A percentile compares a stretch with the other conserved stretches of the same genome.
Conservation (phyloP, 2,113 vertebrate genomes). For the Trematomus loennbergii region DNA sequence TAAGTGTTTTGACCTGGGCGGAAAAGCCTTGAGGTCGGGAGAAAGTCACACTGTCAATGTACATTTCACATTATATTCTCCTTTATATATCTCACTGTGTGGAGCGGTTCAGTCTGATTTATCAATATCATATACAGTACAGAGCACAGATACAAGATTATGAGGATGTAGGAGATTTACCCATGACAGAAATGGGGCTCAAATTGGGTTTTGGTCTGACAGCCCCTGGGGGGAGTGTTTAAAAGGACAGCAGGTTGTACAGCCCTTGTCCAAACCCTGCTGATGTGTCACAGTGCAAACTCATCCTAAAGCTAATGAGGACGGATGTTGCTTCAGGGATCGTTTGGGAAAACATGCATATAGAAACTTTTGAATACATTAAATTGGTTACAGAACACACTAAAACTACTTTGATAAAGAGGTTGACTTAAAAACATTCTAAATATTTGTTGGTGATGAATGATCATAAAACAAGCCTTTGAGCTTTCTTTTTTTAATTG, state of each 20-base stretch:
- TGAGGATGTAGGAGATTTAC: slow-evolving; percentile 41
- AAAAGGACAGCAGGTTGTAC: slow-evolving; percentile 15
- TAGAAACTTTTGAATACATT: background rate
- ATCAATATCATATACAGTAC: slow-evolving; percentile 40
- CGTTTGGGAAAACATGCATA: background rate
- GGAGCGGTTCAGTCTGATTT: slow-evolving; percentile 27
- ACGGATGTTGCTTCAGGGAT: background rate
- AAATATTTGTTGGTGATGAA: too few relatives aligned
- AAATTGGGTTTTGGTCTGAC: slow-evolving; percentile 58
- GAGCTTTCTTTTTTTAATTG: background rate
- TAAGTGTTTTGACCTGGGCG: background rate
- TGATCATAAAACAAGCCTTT: too few relatives aligned
- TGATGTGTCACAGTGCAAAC: background rate
- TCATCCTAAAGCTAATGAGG: background rate
- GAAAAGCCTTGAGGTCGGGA: background rate
- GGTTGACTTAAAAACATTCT: background rate
- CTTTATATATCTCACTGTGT: slow-evolving; percentile 7
- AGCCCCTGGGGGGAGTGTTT: slow-evolving; percentile 36
- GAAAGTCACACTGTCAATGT: slow-evolving; percentile 14
- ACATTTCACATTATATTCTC: slow-evolving; percentile 8
- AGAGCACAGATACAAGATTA: slow-evolving; percentile 38
- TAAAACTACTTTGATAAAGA: background rate
- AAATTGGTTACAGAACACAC: background rate
- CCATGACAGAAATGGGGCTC: slow-evolving; percentile 38
- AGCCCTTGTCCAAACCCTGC: background rate